Evolutionary conservation across 2,888 invertebrate genomes (phyloP).

Genomic region (Nebria brevicollis): DNA sequence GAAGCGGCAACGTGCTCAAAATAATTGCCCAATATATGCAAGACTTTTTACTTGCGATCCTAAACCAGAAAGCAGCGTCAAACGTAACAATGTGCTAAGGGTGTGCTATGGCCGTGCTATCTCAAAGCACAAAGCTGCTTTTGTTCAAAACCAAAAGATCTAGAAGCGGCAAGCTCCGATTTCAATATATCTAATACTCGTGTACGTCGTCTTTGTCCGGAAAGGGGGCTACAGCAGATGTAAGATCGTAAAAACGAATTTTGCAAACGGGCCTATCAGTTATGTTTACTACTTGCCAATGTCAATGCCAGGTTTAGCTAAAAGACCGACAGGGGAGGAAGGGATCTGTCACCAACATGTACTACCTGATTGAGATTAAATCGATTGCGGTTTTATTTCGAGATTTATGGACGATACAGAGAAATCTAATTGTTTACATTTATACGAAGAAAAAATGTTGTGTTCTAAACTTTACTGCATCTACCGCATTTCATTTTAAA

Average conservation of each 20-base stretch:
- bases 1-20: not conserved
- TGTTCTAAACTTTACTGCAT: too few species aligned
- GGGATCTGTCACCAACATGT: not conserved
- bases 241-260: not conserved
- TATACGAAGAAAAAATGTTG: too few species aligned
- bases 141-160: slow-evolving; percentile 1
- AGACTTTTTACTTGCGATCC: not conserved
- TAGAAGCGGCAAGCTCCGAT: not conserved
- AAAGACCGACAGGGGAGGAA: not conserved
- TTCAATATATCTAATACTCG: not conserved
- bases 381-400: not conserved
- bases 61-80: not conserved
- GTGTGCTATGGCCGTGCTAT: not conserved
- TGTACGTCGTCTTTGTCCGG: not conserved
- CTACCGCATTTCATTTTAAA: too few species aligned
- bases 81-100: slow-evolving; percentile 1
- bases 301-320: slow-evolving; percentile 6
- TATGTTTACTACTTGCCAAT: slow-evolving; percentile 20
- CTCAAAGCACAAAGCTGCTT: not conserved
- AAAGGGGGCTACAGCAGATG: not conserved
- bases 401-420: too few species aligned
- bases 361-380: not conserved
- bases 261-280: slow-evolving; percentile 20
- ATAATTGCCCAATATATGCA: not conserved
- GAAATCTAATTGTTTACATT: too few species aligned